Base-by-base conservation (phyloP, 2,113 vertebrate species). In the Machaerirhynchus nigripectus region DNA sequence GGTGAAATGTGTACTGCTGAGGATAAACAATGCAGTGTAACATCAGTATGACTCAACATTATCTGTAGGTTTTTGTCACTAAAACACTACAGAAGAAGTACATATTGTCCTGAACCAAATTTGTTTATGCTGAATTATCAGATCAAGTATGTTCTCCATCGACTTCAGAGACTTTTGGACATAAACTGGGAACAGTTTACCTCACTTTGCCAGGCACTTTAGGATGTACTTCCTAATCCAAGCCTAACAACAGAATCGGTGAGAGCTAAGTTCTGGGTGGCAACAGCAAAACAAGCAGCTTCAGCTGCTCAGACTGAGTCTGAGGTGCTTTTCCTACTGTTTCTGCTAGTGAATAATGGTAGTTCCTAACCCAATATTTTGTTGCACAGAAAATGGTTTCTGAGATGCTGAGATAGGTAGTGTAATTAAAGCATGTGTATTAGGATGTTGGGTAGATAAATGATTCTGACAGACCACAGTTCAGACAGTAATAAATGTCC, bases 31-130 rank as follows among this genome's bases (percentile, higher is more conserved):
- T 28, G 22, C 39, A 52, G 30, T 70, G 21, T 64, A 70, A 40
- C 0, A 0, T 46, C 47, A 59, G 3, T 27, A 15, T 80, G 77
- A 44, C 17, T 78, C 42, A 42, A 42, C 1, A 2, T 35, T 82
- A 47, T 53, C 8, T 26, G 9, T 46, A 67, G 27, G 7, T 11
- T 74, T 74, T 26, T 28, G 16, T 85, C 42, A 74, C 52, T 73
- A 35, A 76, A 77, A 57, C 8, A n/a, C 21, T 42, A 0, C 14
- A 65, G 60, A 35, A 57, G 47, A 76, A 40, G 20, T 42, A 17
- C 15, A 7, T 76, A 46, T 44, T 73, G 16, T 77, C 55, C 61
- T 27, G 39, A 30, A 33, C 7, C 64, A 85, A 82, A 67, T 8
- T 59, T n/a, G 13, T 31, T 4, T 4, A 21, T 82, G 22, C 21